Conservation (phyloP, 2,113 vertebrate genomes). For the Corythaixoides concolor region DNA sequence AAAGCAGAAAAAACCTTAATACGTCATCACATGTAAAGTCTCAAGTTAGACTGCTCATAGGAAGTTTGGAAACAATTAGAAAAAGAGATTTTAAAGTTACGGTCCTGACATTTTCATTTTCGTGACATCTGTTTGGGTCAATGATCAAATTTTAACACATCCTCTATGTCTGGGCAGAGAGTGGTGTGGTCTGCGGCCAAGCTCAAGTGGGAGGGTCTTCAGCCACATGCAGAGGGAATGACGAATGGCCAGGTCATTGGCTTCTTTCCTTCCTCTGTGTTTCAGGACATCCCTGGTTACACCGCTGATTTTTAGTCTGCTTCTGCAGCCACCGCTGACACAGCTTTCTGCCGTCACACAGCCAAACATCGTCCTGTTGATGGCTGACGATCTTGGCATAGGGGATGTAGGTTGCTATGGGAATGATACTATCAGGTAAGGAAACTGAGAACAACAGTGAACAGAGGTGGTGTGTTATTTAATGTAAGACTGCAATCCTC, state of each 20-base stretch:
- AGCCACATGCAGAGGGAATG: accelerated
- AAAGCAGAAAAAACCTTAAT: not conserved
- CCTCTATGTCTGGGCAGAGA: not conserved
- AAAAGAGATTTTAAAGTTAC: not conserved
- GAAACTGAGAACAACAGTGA: not conserved
- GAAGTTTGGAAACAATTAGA: not conserved
- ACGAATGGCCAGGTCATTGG: not conserved
- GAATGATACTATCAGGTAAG: slow-evolving; percentile 85
- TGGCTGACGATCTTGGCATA: slow-evolving; percentile 93
- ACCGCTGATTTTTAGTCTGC: not conserved
- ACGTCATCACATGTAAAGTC: not conserved
- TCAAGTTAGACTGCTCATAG: not conserved
- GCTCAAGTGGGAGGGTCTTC: accelerated
- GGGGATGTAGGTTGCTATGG: slow-evolving; percentile 92
- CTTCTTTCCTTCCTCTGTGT: slow-evolving; percentile 1
- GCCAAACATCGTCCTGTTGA: slow-evolving; percentile 87
- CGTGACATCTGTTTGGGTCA: not conserved
- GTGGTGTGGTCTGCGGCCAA: not conserved
- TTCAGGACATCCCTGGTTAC: slow-evolving; percentile 30
- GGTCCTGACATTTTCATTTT: not conserved
- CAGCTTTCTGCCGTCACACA: not conserved
- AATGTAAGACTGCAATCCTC: not conserved
- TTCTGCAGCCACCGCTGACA: not conserved
- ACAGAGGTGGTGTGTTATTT: not conserved
- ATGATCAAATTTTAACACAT: not conserved